phyloP scores from a whole-genome alignment of 2,797 vertebrate genomes.

The Leptoclinus maculatus region DNA sequence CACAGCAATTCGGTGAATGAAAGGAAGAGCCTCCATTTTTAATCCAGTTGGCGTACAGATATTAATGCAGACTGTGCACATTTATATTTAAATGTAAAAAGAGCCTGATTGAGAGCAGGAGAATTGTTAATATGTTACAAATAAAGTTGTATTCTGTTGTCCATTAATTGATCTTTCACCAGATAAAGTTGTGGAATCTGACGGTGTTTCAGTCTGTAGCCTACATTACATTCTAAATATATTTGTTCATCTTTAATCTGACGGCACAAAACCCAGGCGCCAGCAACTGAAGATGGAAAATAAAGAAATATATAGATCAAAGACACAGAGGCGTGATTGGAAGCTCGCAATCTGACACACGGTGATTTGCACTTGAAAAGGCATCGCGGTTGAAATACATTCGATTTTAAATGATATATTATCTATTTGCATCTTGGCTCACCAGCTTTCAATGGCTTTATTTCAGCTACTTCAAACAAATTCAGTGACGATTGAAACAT shows the following conservation, averaged over 20 bases:
- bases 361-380: not conserved
- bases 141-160: not conserved
- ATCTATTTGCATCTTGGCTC: not conserved
- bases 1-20: not conserved
- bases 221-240: not conserved
- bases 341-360: not conserved
- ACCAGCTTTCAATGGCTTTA: not conserved
- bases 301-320: not conserved
- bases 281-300: not conserved
- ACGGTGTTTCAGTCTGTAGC: not conserved
- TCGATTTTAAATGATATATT: not conserved
- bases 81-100: too few species aligned
- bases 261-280: not conserved
- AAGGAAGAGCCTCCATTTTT: not conserved
- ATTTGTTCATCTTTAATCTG: not conserved
- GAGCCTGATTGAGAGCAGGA: too few species aligned
- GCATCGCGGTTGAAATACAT: not conserved
- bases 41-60: not conserved
- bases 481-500: not conserved
- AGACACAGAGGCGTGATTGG: not conserved
- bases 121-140: not conserved
- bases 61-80: too few species aligned
- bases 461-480: slow-evolving; percentile 1
- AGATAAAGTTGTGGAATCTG: not conserved
- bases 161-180: too few species aligned